A percentile compares a stretch with the other conserved stretches of the same genome.
phyloP scores from a whole-genome alignment of 2,888 invertebrate genomes.

The Eledona agricola region DNA sequence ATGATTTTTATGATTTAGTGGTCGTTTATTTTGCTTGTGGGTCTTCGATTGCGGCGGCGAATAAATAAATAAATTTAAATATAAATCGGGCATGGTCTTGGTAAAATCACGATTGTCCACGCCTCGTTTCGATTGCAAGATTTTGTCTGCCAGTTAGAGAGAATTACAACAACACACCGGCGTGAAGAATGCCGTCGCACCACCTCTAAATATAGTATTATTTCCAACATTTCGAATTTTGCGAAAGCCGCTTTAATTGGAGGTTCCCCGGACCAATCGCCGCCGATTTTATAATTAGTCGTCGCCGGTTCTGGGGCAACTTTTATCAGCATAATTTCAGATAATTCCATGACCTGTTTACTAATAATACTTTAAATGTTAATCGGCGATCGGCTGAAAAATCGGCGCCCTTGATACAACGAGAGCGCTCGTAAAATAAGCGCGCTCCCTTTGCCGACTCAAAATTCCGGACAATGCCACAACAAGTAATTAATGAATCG shows the following conservation, averaged over 20 bases:
- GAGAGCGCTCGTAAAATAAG: conserved; percentile 28
- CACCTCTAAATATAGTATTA: too few relatives aligned
- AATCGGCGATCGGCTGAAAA: conserved; percentile 26
- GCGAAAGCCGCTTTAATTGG: neutral
- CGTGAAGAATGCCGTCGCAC: too few relatives aligned
- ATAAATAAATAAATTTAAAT: too few relatives aligned
- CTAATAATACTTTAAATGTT: conserved; percentile 35
- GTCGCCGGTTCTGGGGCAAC: conserved; percentile 33
- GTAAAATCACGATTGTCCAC: too few relatives aligned
- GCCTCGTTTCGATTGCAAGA: too few relatives aligned
- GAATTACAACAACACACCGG: too few relatives aligned
- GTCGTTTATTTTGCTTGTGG: too few relatives aligned
- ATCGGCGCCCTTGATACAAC: conserved; percentile 27
- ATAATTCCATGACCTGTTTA: conserved; percentile 38
- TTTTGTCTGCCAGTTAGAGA: too few relatives aligned
- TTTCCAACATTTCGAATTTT: conserved; percentile 11
- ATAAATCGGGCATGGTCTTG: too few relatives aligned
- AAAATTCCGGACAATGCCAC: conserved; percentile 12
- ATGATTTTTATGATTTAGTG: too few relatives aligned
- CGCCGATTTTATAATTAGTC: conserved; percentile 17
- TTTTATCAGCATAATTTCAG: conserved; percentile 33
- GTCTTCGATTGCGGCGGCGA: too few relatives aligned
- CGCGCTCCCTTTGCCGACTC: conserved; percentile 7
- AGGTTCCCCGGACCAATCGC: conserved; percentile 17
- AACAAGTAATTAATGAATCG: conserved; percentile 20